Conservation (phyloP, 2,113 vertebrate species). For the Pangasianodon hypophthalmus region DNA sequence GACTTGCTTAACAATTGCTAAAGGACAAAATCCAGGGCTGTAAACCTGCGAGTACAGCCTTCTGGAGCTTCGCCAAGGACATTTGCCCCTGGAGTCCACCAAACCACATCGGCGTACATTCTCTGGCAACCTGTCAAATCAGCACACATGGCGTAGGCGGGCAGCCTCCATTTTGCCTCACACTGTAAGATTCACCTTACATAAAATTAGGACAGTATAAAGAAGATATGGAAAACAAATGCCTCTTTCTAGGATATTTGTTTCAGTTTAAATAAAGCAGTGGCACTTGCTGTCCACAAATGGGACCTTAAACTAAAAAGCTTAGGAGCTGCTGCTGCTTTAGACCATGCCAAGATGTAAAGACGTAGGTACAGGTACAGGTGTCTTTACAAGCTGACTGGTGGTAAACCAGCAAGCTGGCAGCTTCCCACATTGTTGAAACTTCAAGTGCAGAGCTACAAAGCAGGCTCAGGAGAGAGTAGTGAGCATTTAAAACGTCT, state of each 20-base stretch:
- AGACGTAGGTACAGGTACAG: background rate
- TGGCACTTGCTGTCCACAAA: background rate
- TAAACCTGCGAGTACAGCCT: conserved; percentile 35
- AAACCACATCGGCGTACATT: conserved; percentile 64
- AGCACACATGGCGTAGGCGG: conserved; percentile 57
- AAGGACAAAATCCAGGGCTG: conserved; percentile 12
- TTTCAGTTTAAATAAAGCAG: background rate
- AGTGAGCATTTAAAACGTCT: background rate
- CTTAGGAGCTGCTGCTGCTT: background rate
- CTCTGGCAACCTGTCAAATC: conserved; percentile 67
- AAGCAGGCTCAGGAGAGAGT: background rate
- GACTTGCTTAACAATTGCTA: conserved; percentile 20
- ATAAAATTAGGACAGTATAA: conserved; percentile 32
- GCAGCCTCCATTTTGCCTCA: conserved; percentile 45
- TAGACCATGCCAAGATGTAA: background rate
- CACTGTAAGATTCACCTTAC: conserved; percentile 14
- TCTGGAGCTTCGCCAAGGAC: conserved; percentile 58
- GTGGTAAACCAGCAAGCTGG: background rate
- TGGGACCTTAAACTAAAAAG: background rate
- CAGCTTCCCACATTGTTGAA: background rate
- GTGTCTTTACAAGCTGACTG: background rate
- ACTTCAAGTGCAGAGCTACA: background rate
- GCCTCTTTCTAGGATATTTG: background rate
- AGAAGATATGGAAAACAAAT: conserved; percentile 16
- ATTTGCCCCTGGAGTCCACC: conserved; percentile 57